Evolutionary conservation across 2,113 vertebrate genomes (phyloP).

Genomic region (Cichladusa arquata): DNA sequence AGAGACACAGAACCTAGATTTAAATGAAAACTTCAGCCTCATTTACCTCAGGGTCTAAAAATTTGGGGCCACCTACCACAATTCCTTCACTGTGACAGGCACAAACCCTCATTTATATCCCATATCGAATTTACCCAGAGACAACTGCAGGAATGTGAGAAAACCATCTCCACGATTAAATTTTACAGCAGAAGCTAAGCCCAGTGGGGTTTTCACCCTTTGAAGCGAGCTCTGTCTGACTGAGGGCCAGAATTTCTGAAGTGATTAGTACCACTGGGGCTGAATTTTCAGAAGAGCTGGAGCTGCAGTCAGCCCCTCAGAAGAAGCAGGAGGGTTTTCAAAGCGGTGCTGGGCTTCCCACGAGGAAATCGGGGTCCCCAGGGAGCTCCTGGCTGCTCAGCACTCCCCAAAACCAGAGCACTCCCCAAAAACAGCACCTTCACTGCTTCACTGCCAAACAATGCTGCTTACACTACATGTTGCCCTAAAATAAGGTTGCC

Average conservation of each 20-base stretch:
- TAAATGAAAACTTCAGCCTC: conserved; percentile 41
- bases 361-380: neutral
- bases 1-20: conserved; percentile 43
- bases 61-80: conserved; percentile 33
- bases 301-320: neutral
- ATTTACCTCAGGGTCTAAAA: conserved; percentile 38
- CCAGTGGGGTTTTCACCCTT: conserved; percentile 45
- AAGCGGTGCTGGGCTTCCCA: neutral
- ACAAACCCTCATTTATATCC: conserved; percentile 5
- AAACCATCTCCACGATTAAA: conserved; percentile 35
- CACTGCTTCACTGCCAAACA: neutral
- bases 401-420: neutral
- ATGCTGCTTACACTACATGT: fast-evolving
- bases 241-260: conserved; percentile 32
- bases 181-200: conserved; percentile 6
- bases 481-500: neutral
- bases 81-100: neutral
- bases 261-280: conserved; percentile 40
- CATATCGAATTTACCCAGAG: conserved; percentile 20
- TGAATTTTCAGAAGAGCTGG: neutral
- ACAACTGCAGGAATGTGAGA: conserved; percentile 2
- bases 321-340: neutral
- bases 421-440: neutral
- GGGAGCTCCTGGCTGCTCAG: neutral
- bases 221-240: conserved; percentile 44